Base-by-base conservation (phyloP, 1,140 invertebrate genomes). In the Sweltsa coloradensis region DNA sequence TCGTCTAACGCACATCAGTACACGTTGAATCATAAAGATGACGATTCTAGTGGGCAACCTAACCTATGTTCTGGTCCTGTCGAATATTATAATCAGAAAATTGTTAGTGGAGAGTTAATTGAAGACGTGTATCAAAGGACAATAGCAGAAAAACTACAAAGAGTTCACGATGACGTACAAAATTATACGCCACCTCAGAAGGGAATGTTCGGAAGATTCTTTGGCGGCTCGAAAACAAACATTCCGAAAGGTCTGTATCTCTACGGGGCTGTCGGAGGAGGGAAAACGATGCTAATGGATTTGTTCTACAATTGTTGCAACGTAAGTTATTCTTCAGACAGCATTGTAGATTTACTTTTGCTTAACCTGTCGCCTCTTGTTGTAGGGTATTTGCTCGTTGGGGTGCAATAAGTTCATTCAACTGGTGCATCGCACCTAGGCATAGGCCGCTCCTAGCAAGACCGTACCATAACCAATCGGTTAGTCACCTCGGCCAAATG, bases 231-330 rank as follows among this genome's bases (percentile, higher is more conserved):
- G 63, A 60, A 41, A 51, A 59, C 59, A 61, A 70, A 65, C 56
- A 64, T 73, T 13, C 84, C 84, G 0, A 78, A 80, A 63, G 88
- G 87, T 5, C 62, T 91, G 6, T 91, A 91, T 57, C 75, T 91
- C 37, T 81, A 84, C 67, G 87, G 88, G 37, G 79, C 85, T 60
- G 86, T 92, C 55, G 89, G 92, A 37, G 87, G 90, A 59, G 92
- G 92, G 46, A 96, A 99, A 75, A 99, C 96, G 9, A 98, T 98
- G 84, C 68, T 99, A 21, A 99, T 99, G 96, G 95, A 99, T 69
- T 63, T 98, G 54, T 97, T 99, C 68, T 93, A 86, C 71, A 75
- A 91, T 59, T 79, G 78, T 55, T 81, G 79, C 62, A 62, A 71
- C 59, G 74, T 83, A 72, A 65, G 57, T 58, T 49, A 21, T 9